Evolutionary conservation across 2,113 vertebrate species (phyloP).

Genomic region (Saiga tatarica): DNA sequence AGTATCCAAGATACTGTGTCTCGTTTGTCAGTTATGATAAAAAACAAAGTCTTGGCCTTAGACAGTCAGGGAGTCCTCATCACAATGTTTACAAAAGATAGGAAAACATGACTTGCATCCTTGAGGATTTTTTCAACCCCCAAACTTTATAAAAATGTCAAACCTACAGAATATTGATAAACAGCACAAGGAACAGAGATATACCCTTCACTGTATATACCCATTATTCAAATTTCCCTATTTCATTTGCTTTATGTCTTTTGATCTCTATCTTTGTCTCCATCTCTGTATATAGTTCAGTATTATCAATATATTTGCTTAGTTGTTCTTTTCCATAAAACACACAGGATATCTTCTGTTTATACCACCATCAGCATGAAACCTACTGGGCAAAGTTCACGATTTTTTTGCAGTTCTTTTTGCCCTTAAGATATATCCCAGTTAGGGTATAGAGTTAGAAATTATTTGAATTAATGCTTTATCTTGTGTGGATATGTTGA

Average conservation of each 20-base stretch:
- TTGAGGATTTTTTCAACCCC: background rate
- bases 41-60: background rate
- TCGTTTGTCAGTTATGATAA: background rate
- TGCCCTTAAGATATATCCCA: background rate
- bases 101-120: background rate
- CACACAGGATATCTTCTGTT: background rate
- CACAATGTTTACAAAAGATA: background rate
- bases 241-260: background rate
- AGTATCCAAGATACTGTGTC: background rate
- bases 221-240: rapidly evolving
- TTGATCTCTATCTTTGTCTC: background rate
- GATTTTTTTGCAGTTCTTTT: background rate
- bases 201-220: rapidly evolving
- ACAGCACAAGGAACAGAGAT: background rate
- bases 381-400: background rate
- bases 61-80: too few relatives aligned
- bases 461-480: background rate
- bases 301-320: background rate
- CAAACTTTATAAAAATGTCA: background rate
- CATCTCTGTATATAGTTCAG: background rate
- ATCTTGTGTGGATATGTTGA: background rate
- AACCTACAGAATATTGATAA: background rate
- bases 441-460: background rate
- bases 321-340: background rate
- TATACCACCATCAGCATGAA: background rate